phyloP scores from a whole-genome alignment of 2,888 invertebrate species.

The Cheilosia scutellata region DNA sequence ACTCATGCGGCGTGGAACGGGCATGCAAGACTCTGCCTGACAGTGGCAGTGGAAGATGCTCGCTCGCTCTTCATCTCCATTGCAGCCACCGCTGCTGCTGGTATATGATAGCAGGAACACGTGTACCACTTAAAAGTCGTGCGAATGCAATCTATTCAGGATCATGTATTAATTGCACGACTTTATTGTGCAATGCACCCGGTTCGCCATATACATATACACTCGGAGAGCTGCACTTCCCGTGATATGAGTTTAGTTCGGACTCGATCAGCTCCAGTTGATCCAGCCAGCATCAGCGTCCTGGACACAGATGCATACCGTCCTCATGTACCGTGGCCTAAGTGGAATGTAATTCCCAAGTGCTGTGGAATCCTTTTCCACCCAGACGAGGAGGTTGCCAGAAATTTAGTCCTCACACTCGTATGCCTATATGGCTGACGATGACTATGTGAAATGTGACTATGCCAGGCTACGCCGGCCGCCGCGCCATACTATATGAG shows the following conservation, averaged over 20 bases:
- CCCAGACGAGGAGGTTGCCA: conserved; percentile 37
- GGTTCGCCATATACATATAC: conserved; percentile 38
- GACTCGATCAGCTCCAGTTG: conserved; percentile 66
- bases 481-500: background rate
- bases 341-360: conserved; percentile 75
- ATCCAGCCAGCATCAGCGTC: conserved; percentile 35
- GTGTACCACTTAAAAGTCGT: conserved; percentile 80
- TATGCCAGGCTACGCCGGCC: too few species aligned
- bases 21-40: conserved; percentile 35
- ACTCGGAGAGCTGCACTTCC: conserved; percentile 28
- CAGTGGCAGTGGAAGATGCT: conserved; percentile 53
- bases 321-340: conserved; percentile 59
- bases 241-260: conserved; percentile 44
- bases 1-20: conserved; percentile 40
- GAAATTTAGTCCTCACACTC: conserved; percentile 73
- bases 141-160: conserved; percentile 80
- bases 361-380: conserved; percentile 68
- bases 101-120: conserved; percentile 77
- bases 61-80: conserved; percentile 12
- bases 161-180: conserved; percentile 81
- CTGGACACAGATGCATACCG: conserved; percentile 60
- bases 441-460: too few species aligned
- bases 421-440: conserved; percentile 28
- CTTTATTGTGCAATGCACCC: conserved; percentile 78
- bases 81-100: conserved; percentile 30